A percentile compares a stretch with the other conserved stretches of the same genome.
These are phyloP conservation scores for Cettia cetti DNA, from an alignment of 2,113 vertebrate species.

Conservation along the genomic window DNA sequence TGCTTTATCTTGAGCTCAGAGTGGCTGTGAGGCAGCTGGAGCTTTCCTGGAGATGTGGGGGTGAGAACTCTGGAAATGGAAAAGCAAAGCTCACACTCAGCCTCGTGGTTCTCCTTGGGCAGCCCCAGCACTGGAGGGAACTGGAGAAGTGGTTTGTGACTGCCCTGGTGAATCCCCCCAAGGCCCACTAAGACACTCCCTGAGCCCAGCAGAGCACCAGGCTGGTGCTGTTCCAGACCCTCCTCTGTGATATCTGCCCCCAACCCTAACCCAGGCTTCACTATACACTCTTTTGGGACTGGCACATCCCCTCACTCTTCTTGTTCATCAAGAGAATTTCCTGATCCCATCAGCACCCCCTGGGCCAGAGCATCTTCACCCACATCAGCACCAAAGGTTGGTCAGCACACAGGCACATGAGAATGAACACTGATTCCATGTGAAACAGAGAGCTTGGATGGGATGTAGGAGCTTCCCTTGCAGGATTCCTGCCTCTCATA, in stretches of 20 bases:
- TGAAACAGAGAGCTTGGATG: neutral
- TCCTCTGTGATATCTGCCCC: neutral
- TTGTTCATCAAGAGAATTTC: too few species aligned
- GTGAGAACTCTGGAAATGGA: neutral
- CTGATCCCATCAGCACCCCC: neutral
- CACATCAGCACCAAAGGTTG: neutral
- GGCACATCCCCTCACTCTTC: neutral
- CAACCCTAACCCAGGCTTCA: neutral
- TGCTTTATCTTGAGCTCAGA: neutral
- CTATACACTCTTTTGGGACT: neutral
- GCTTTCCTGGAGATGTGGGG: neutral
- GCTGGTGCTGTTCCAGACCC: neutral
- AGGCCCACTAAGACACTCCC: neutral
- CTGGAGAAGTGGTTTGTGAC: neutral
- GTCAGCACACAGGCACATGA: rapidly evolving
- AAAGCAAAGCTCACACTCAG: neutral
- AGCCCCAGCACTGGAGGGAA: neutral
- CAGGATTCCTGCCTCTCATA: neutral
- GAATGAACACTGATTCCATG: neutral
- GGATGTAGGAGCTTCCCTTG: too few species aligned
- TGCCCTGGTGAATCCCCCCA: neutral
- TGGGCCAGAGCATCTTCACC: neutral
- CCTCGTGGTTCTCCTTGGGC: neutral
- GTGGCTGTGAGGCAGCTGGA: neutral
- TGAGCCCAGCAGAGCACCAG: neutral